Percentiles rank a stretch among this genome's conserved stretches.
Evolutionary conservation across 2,113 vertebrate species (phyloP).

Genomic region (Phylloscopus whistleri): DNA sequence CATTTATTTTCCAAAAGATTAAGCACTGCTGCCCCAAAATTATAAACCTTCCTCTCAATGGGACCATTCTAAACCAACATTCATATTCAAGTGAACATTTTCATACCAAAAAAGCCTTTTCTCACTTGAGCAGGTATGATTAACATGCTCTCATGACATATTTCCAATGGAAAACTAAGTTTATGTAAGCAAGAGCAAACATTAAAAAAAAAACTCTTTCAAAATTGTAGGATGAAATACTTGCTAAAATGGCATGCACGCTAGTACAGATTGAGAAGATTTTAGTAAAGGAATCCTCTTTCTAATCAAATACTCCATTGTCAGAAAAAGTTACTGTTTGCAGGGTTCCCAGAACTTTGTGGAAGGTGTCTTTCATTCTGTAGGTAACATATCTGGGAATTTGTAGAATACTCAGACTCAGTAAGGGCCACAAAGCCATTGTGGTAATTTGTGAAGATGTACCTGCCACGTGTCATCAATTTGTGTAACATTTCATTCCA

Average conservation of each 20-base stretch:
- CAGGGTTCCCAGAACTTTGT: neutral
- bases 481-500: neutral
- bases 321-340: neutral
- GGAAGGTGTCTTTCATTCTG: neutral
- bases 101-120: neutral
- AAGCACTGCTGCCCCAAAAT: neutral
- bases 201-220: neutral
- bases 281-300: neutral
- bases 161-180: neutral
- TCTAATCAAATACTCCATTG: neutral
- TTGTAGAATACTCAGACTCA: neutral
- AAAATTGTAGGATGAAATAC: neutral
- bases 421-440: neutral
- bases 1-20: neutral
- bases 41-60: neutral
- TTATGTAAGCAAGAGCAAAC: neutral
- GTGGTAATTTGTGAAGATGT: neutral
- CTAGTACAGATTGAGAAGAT: neutral
- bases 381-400: neutral
- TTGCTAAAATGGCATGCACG: neutral
- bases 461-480: neutral
- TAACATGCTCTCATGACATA: neutral
- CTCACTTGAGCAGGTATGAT: neutral
- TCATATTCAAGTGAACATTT: neutral
- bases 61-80: neutral